Evolutionary conservation across 2,888 invertebrate species (phyloP), one percentile per base, ranked within the genome.

Genomic region (Suillia variegata): DNA sequence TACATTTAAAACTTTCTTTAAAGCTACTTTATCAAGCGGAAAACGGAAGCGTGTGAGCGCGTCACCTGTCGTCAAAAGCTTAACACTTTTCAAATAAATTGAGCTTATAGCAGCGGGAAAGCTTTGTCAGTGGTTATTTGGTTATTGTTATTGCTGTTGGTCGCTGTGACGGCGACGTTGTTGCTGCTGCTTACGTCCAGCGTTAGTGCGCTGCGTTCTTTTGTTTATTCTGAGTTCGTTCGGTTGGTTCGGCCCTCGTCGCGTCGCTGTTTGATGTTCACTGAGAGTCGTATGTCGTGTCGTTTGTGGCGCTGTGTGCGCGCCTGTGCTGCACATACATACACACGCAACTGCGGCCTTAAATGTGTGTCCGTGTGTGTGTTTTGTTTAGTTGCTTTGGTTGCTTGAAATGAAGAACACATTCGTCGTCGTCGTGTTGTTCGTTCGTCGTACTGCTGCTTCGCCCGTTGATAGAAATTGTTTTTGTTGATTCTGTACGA

Each of bases 361-460:
- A 18, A 5, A 10, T 38, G 10, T 6, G 10, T 49, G 10, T 5
- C 2, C 56, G 66, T 67, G 64, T 67, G 69, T 68, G 59, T 62
- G 73, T 73, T 45, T 45, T 65, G 74, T 68, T 77, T 76, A 76
- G 75, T 76, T 71, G 76, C 73, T 71, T 76, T 70, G 68, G 75
- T 76, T 69, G 76, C 76, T 72, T 76, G 74, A 71, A 73, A 73
- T 71, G 76, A 70, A 73, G 72, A 76, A 77, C 75, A 77, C 38
- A 38, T 38, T 38, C 38, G 38, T n/a, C 10, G 3, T 38, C 38
- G 38, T 38, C 38, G 38, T n/a, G 12, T n/a, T n/a, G n/a, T 26
- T 26, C 26, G 26, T 38, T 38, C 38, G n/a, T n/a, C n/a, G n/a
- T 38, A 13, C 38, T n/a, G 5, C 5, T 31, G 12, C 12, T 31